Evolutionary conservation across 1,140 invertebrate species (phyloP), one percentile per base, ranked within the genome.

Genomic region (Lutraria rhynchaena): DNA sequence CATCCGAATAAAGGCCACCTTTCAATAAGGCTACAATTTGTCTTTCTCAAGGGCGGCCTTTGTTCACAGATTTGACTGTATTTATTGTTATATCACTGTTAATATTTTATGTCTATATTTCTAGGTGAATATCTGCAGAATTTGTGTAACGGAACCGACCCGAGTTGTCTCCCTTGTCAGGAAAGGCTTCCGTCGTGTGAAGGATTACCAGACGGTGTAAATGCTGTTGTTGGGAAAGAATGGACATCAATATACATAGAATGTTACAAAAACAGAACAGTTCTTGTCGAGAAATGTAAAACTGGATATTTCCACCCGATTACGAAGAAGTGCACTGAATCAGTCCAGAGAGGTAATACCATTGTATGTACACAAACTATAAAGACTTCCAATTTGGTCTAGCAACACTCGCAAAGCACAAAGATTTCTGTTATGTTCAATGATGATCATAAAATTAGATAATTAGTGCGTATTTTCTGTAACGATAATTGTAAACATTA

Each of bases 121-220:
- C 7, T 33, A 86, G 85, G 85, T 83, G 73, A 86, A 31, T 86
- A 86, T 37, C 55, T 70, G 17, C 82, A 83, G 41, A 86, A 86
- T 55, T 31, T 81, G 0, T 86, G 85, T 46, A 46, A 70, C 19
- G 44, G 57, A 1, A 74, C 35, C 31, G 80, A 82, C 24, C 44
- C 61, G 19, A 61, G 33, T 19, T 87, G 83, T 77, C 15, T 41
- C 5, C 82, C 85, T 22, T 86, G 83, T 65, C 65, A 67, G 27
- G 67, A 80, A 11, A 53, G 81, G 27, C 41, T 82, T 9, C 83
- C 86, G 11, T 83, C 76, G 35, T 86, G 83, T 81, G 57, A 81
- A 24, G 75, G 63, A 3, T 51, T 76, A 19, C 63, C 65, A 7
- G 81, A 84, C 46, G 83, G 83, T 19, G 70, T 27, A 31, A 65